Evolutionary conservation across 1,140 invertebrate genomes (phyloP).

Genomic region (Druon quercuslanigerum): DNA sequence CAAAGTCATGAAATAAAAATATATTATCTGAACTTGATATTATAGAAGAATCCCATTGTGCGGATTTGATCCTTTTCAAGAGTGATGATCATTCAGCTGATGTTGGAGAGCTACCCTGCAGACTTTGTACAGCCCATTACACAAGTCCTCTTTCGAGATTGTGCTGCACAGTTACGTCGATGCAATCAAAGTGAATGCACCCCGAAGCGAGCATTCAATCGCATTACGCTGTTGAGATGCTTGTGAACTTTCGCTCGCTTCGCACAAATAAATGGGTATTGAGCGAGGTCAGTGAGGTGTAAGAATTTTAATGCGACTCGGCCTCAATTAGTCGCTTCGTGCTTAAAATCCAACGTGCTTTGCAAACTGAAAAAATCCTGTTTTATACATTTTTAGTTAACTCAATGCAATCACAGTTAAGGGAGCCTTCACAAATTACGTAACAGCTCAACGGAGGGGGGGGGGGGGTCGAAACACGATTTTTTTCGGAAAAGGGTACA

Average conservation of each 20-base stretch:
- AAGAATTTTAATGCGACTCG: conserved; percentile 26
- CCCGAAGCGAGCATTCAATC: conserved; percentile 17
- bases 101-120: not conserved
- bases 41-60: not conserved
- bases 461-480: too few relatives aligned
- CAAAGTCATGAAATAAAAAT: too few relatives aligned
- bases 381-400: not conserved
- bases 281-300: conserved; percentile 22
- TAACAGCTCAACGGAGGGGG: too few relatives aligned
- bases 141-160: not conserved
- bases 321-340: conserved; percentile 16
- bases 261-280: conserved; percentile 19
- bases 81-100: not conserved
- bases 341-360: not conserved
- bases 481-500: too few relatives aligned
- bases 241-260: conserved; percentile 23
- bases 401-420: not conserved
- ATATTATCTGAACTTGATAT: too few relatives aligned
- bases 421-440: too few relatives aligned
- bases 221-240: conserved; percentile 9
- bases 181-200: conserved; percentile 25
- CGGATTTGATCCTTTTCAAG: not conserved
- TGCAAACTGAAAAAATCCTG: not conserved
- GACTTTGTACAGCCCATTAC: not conserved
- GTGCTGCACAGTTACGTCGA: conserved; percentile 6